Conservation (phyloP, 2,113 vertebrate species). For the Urocitellus parryii region DNA sequence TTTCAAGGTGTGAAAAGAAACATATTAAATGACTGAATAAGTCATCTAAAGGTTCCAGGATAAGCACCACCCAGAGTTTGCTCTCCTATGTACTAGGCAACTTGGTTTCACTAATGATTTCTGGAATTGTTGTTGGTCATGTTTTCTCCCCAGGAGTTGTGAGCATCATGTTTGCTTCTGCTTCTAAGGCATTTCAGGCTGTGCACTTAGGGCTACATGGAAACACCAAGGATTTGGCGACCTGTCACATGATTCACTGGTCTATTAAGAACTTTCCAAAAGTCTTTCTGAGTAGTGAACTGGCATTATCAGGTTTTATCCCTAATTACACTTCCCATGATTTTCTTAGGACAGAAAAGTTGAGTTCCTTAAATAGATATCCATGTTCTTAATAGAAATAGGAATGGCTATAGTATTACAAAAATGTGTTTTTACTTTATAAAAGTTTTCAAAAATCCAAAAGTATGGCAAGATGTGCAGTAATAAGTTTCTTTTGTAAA, state of each 20-base stretch:
- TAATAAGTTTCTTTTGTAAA: not conserved
- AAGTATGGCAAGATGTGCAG: not conserved
- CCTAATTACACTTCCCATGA: constrained; percentile 59
- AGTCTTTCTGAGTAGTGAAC: not conserved
- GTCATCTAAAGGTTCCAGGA: too few relatives aligned
- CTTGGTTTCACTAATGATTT: too few relatives aligned
- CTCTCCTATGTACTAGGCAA: too few relatives aligned
- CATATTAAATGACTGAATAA: too few relatives aligned
- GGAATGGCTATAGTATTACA: constrained; percentile 61
- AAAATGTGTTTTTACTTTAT: constrained; percentile 60
- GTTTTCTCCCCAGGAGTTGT: too few relatives aligned
- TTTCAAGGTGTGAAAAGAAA: too few relatives aligned
- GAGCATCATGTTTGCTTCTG: too few relatives aligned
- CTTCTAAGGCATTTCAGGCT: not conserved
- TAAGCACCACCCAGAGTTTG: too few relatives aligned
- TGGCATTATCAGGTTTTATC: constrained; percentile 70
- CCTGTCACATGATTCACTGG: not conserved
- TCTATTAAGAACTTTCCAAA: constrained; percentile 8
- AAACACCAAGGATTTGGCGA: not conserved
- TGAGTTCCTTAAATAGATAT: not conserved
- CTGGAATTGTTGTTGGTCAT: too few relatives aligned
- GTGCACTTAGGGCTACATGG: rapidly evolving
- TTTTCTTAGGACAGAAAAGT: not conserved
- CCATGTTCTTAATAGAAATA: constrained; percentile 70
- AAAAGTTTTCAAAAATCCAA: not conserved